Evolutionary conservation across 2,797 vertebrate genomes (phyloP).

Genomic region (Galagoides demidoff): DNA sequence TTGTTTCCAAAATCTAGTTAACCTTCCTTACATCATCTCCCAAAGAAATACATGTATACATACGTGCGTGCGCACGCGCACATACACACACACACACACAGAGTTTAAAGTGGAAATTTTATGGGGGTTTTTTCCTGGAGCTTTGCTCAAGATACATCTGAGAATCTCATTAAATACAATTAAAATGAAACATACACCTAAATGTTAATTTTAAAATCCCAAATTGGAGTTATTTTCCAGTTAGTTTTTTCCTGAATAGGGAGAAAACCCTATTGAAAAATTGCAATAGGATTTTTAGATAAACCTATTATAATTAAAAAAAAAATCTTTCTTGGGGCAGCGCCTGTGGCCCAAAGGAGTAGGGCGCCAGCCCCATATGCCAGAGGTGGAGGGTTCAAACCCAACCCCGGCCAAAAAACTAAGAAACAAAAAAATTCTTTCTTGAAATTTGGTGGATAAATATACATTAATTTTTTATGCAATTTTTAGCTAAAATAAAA

Average conservation of each 20-base stretch:
- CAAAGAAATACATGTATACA: background rate
- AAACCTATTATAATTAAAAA: background rate
- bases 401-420: too few species aligned
- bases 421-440: background rate
- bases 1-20: conserved; percentile 68
- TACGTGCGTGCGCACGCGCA: background rate
- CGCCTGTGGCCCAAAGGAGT: too few species aligned
- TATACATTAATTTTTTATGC: conserved; percentile 23
- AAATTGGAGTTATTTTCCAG: conserved; percentile 35
- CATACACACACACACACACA: background rate
- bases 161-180: conserved; percentile 40
- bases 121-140: conserved; percentile 43
- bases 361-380: too few species aligned
- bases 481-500: conserved; percentile 19
- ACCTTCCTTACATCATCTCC: conserved; percentile 51
- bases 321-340: background rate
- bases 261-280: background rate
- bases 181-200: conserved; percentile 33
- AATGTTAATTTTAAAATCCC: conserved; percentile 57
- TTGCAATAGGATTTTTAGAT: background rate
- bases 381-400: too few species aligned
- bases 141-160: conserved; percentile 39
- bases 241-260: conserved; percentile 8
- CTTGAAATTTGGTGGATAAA: conserved; percentile 25
- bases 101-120: conserved; percentile 57